A percentile compares a stretch with the other conserved stretches of the same genome.
Evolutionary conservation across 2,113 vertebrate species (phyloP).

Genomic region (Trogon melanurus): DNA sequence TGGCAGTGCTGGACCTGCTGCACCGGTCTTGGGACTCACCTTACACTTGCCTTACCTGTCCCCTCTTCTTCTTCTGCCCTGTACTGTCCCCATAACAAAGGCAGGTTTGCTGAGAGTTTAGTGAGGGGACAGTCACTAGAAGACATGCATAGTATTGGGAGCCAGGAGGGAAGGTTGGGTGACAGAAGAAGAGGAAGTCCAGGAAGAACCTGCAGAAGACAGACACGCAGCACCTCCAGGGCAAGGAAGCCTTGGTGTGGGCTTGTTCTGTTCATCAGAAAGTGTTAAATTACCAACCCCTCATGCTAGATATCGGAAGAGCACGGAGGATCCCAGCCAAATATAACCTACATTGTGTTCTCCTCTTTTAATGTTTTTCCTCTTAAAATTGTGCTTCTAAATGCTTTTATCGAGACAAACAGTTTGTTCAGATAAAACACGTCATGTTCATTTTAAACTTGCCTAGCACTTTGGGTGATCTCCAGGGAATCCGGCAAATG

Average conservation of each 20-base stretch:
- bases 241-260: neutral
- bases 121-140: neutral
- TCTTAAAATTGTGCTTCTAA: neutral
- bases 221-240: neutral
- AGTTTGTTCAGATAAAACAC: neutral
- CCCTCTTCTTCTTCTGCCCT: neutral
- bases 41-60: neutral
- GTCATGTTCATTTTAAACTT: neutral
- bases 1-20: neutral
- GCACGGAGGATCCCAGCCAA: neutral
- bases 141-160: too few relatives aligned
- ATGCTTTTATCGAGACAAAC: neutral
- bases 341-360: neutral
- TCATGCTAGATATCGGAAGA: neutral
- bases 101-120: neutral
- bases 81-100: neutral
- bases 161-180: neutral
- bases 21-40: neutral
- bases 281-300: neutral
- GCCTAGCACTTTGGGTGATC: neutral
- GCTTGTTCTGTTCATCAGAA: neutral
- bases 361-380: neutral
- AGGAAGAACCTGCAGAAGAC: neutral
- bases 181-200: neutral
- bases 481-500: neutral